Evolutionary conservation across 2,888 invertebrate species (phyloP), one percentile per base, ranked within the genome.

Genomic region (Gastrophysa polygoni): DNA sequence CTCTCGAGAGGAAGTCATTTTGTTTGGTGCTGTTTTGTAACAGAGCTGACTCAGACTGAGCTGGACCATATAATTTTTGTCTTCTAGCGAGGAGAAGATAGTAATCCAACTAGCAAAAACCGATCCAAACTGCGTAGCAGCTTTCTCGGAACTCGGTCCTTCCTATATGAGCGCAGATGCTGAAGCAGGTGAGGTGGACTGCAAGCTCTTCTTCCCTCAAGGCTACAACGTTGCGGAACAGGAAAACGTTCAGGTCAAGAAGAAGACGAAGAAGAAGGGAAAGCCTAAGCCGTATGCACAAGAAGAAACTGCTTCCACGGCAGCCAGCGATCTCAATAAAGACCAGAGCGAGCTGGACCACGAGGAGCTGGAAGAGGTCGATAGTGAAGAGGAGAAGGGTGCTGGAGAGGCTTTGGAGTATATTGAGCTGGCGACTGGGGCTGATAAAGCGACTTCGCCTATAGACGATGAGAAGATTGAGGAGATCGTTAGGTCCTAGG

Each of bases 111-210:
- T 92, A 11, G 86, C 88, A 18, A 87, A 86, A 67, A 84, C 86
- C 14, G 87, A 85, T 10, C 86, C 86, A 1, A 87, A 89, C 5
- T 87, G 88, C 28, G 85, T 91, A 32, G 79, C 87, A 0, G 85
- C 85, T 1, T 86, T 93, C 67, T 82, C 86, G 3, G 83, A 86
- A 17, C 83, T 89, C 47, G 88, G 88, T 0, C 91, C 92, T 0
- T 83, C 88, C 17, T 90, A 89, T 76, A 86, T 89, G 20, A 90
- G 91, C 73, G 84, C 85, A 6, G 89, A 91, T 75, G 83, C 86
- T 0, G 87, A 87, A 2, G 81, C 84, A 29, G 91, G 92, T 0
- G 83, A 82, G 24, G 81, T 82, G 50, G 91, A 92, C 72, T 87
- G 89, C 58, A 80, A 82, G 1, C 77, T 84, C 59, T 90, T 91